A percentile compares a stretch with the other conserved stretches of the same genome.
phyloP scores from a whole-genome alignment of 1,140 invertebrate species.

The Caenorhabditis remanei region DNA sequence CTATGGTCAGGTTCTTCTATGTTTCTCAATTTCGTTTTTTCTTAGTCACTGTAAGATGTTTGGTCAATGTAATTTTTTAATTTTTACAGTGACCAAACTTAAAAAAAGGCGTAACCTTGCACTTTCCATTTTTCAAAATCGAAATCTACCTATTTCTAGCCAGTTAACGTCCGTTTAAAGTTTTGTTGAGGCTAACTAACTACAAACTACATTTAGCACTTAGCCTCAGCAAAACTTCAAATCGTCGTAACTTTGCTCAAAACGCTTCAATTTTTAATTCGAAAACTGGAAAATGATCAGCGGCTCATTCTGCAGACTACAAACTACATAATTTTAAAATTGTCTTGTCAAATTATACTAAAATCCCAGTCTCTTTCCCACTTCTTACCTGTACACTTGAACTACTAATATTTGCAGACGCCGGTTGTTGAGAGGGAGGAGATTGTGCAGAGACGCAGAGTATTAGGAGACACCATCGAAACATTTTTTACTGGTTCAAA shows the following conservation, averaged over 20 bases:
- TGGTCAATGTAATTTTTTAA: too few species aligned
- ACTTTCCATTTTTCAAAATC: too few species aligned
- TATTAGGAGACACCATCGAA: conserved; percentile 32
- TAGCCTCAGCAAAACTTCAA: too few species aligned
- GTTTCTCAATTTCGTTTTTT: too few species aligned
- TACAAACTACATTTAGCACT: conserved; percentile 12
- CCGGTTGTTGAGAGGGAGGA: conserved; percentile 10
- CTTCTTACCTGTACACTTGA: conserved; percentile 11
- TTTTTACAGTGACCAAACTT: too few species aligned
- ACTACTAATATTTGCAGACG: conserved; percentile 9
- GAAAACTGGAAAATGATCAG: not conserved
- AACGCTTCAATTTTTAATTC: too few species aligned
- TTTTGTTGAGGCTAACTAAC: not conserved
- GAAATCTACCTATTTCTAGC: too few species aligned
- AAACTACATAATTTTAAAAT: not conserved
- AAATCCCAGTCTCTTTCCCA: not conserved
- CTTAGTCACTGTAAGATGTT: too few species aligned
- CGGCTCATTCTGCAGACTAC: too few species aligned
- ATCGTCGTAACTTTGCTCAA: too few species aligned
- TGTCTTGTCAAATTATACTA: not conserved
- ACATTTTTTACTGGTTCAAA: conserved; percentile 32
- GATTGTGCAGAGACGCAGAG: conserved; percentile 35
- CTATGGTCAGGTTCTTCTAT: too few species aligned
- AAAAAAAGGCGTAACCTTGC: too few species aligned
- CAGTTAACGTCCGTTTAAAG: not conserved